These are phyloP conservation scores for Synanthedon andrenaeformis DNA, from an alignment of 2,888 invertebrate genomes.

Conservation along the genomic window DNA sequence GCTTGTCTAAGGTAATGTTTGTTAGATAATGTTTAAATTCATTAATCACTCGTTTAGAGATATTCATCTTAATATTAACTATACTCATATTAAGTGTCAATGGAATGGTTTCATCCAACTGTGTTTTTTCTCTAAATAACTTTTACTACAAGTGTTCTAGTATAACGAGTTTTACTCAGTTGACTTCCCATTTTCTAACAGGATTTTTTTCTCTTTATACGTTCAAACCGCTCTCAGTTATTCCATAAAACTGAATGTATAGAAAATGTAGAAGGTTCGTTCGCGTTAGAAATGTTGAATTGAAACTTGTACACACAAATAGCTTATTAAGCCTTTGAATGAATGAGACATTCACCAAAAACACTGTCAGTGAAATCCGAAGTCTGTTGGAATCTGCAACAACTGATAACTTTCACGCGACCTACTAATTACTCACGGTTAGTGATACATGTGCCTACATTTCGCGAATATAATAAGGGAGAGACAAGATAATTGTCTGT, in stretches of 20 bases:
- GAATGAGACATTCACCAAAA: neutral
- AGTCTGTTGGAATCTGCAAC: slow-evolving; percentile 11
- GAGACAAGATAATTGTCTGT: slow-evolving; percentile 29
- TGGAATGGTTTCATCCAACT: no score
- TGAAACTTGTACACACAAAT: no score
- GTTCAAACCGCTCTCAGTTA: slow-evolving; percentile 23
- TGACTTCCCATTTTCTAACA: slow-evolving; percentile 67
- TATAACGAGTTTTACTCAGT: slow-evolving; percentile 44
- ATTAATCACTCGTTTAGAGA: neutral
- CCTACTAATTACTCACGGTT: slow-evolving; percentile 23
- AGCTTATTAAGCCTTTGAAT: no score
- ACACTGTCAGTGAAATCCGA: neutral
- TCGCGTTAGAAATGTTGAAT: no score
- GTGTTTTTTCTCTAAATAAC: slow-evolving; percentile 18
- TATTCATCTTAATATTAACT: neutral
- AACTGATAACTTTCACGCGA: slow-evolving; percentile 35
- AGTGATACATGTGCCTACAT: slow-evolving; percentile 10
- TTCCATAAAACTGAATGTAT: slow-evolving; percentile 25
- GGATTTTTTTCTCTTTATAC: slow-evolving; percentile 48
- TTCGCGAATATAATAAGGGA: slow-evolving; percentile 14
- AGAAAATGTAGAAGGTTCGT: slow-evolving; percentile 31
- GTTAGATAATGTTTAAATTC: neutral
- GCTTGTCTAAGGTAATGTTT: slow-evolving; percentile 25
- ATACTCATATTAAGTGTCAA: neutral
- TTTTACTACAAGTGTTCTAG: slow-evolving; percentile 32